Evolutionary conservation across 2,888 invertebrate species (phyloP).

Genomic region (Acronicta alni): DNA sequence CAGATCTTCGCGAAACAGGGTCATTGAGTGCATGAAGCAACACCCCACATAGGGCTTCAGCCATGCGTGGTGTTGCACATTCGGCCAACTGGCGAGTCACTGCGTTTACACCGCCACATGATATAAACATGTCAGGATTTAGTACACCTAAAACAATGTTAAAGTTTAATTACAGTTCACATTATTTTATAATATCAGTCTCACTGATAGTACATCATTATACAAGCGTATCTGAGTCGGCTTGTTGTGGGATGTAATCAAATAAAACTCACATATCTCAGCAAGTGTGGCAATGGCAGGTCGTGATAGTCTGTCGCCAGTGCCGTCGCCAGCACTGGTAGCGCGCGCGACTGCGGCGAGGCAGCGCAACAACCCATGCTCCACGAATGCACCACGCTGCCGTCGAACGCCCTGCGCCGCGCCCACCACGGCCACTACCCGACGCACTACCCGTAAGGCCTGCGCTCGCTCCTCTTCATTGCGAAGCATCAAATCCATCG

Average conservation of each 20-base stretch:
- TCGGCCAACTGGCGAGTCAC: conserved; percentile 95
- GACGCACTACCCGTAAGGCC: conserved; percentile 95
- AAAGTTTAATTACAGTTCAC: background rate
- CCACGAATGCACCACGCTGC: conserved; percentile 92
- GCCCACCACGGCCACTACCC: conserved; percentile 81
- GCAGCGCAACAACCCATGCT: conserved; percentile 93
- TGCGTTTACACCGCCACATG: conserved; percentile 95
- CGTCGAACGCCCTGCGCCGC: conserved; percentile 91
- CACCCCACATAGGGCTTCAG: conserved; percentile 96
- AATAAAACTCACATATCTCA: conserved; percentile 92
- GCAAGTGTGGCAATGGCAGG: conserved; percentile 96
- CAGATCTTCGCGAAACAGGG: conserved; percentile 93
- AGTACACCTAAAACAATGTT: conserved; percentile 90
- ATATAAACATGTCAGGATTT: conserved; percentile 94
- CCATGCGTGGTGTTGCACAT: conserved; percentile 96
- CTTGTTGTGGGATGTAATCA: background rate
- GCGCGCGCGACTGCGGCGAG: conserved; percentile 94
- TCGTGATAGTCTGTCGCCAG: conserved; percentile 94
- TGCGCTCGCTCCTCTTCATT: conserved; percentile 98
- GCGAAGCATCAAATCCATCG: conserved; percentile 96
- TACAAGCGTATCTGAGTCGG: no score
- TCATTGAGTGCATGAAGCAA: conserved; percentile 95
- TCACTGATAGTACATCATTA: background rate
- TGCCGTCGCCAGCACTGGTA: conserved; percentile 92
- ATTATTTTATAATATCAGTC: background rate